Evolutionary conservation across 2,797 vertebrate genomes (phyloP), one percentile per base, ranked within the genome.

Genomic region (Halcyon leucocephala): DNA sequence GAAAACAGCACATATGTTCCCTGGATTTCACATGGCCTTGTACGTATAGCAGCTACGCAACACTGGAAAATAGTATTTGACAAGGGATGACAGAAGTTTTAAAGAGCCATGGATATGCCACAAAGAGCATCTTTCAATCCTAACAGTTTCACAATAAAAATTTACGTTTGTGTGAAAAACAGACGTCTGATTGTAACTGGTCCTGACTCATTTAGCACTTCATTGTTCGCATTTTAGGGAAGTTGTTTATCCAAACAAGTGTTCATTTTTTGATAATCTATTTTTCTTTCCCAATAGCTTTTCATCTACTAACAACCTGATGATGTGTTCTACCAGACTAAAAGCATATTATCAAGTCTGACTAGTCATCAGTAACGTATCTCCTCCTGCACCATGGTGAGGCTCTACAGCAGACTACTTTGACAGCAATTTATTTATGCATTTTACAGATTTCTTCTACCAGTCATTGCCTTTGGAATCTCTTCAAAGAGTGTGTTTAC

Each of bases 1-100:
- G 94, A 90, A 96, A 97, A 94, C 73, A 95, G 77, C 42, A 72
- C 82, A 26, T 46, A 65, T 35, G 72, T 79, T 89, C 54, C 70
- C 35, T 37, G 48, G 70, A 82, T 89, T 91, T 94, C 85, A 86
- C 35, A 28, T 61, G 73, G 80, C 87, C 86, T 95, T 92, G 80
- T n/a, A 57, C 54, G 46, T 19, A 69, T 1, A 91, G 76, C 85
- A 95, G 69, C 77, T 88, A 86, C 4, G 26, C 19, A 67, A 84
- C 44, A 16, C 2, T 77, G 42, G 58, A 85, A 91, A 97, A 84
- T 20, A 84, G 33, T 65, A 74, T 54, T 82, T 96, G 85, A 96
- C 69, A 95, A 88, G 70, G 78, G 69, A 87, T 54, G 76, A 82
- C 26, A 62, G 72, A 86, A 92, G 29, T 86, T 91, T 88, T 51